Percentiles rank a stretch among this genome's conserved stretches.
phyloP scores from a whole-genome alignment of 2,797 vertebrate species.

The Epinephelus awoara region DNA sequence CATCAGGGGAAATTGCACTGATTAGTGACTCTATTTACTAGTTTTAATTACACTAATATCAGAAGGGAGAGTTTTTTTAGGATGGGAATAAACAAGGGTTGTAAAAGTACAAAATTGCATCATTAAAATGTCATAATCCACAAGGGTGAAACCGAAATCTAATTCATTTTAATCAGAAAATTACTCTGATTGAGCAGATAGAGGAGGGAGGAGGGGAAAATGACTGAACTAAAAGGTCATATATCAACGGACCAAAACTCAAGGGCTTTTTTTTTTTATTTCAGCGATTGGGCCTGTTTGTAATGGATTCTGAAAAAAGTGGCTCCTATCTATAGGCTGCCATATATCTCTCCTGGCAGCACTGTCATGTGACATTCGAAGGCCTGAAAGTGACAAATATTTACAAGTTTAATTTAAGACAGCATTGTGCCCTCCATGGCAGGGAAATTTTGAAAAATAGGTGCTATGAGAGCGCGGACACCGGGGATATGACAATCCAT shows the following conservation, averaged over 20 bases:
- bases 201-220: constrained; percentile 25
- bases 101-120: constrained; percentile 61
- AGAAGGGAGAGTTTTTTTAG: constrained; percentile 48
- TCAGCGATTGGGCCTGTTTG: constrained; percentile 41
- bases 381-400: constrained; percentile 70
- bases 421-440: constrained; percentile 3
- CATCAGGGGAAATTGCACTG: constrained; percentile 52
- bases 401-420: constrained; percentile 71
- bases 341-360: constrained; percentile 53
- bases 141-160: constrained; percentile 46
- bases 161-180: constrained; percentile 71
- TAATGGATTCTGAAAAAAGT: constrained; percentile 45
- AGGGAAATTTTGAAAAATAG: constrained; percentile 68
- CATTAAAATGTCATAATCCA: constrained; percentile 73
- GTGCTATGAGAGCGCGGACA: constrained; percentile 51
- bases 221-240: constrained; percentile 65
- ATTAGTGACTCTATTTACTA: constrained; percentile 64
- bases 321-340: constrained; percentile 42
- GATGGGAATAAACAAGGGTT: constrained; percentile 64
- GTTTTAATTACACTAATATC: constrained; percentile 73
- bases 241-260: constrained; percentile 56
- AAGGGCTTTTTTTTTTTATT: constrained; percentile 38
- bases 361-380: constrained; percentile 51
- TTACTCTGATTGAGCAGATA: constrained; percentile 54
- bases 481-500: constrained; percentile 75